Conservation (phyloP, 2,888 invertebrate genomes). For the Baronia brevicornis region DNA sequence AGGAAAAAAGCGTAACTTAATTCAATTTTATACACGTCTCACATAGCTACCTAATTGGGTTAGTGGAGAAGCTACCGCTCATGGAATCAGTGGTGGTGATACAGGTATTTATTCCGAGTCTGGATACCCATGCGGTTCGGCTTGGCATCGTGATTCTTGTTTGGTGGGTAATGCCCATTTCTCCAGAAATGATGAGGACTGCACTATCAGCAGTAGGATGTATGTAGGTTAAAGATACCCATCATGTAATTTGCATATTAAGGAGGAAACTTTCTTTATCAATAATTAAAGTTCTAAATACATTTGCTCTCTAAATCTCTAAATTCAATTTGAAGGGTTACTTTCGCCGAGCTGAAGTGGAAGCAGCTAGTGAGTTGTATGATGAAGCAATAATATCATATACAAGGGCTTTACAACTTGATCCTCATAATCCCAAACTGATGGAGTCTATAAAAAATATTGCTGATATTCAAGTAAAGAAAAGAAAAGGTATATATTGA, state of each 20-base stretch:
- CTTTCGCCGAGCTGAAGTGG: constrained; percentile 83
- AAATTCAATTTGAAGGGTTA: constrained; percentile 71
- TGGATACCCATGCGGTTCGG: too few species aligned
- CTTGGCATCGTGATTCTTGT: too few species aligned
- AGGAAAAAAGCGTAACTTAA: too few species aligned
- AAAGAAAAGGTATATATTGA: constrained; percentile 69
- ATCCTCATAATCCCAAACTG: constrained; percentile 79
- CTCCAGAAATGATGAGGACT: neutral
- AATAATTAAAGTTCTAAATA: constrained; percentile 5
- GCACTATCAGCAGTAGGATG: neutral
- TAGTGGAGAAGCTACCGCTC: too few species aligned
- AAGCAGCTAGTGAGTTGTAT: constrained; percentile 79
- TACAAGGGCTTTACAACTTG: constrained; percentile 78
- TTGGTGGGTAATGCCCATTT: too few species aligned
- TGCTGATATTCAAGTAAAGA: constrained; percentile 75
- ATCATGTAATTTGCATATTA: too few species aligned
- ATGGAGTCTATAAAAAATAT: constrained; percentile 77
- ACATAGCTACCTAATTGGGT: too few species aligned
- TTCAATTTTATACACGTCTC: too few species aligned
- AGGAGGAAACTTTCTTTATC: constrained; percentile 6
- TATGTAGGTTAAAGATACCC: too few species aligned
- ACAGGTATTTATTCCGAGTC: too few species aligned
- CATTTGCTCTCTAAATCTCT: neutral
- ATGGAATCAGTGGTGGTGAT: too few species aligned
- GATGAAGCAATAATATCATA: constrained; percentile 82